phyloP scores from a whole-genome alignment of 2,888 invertebrate species.

The Sylvicola fuscatus region DNA sequence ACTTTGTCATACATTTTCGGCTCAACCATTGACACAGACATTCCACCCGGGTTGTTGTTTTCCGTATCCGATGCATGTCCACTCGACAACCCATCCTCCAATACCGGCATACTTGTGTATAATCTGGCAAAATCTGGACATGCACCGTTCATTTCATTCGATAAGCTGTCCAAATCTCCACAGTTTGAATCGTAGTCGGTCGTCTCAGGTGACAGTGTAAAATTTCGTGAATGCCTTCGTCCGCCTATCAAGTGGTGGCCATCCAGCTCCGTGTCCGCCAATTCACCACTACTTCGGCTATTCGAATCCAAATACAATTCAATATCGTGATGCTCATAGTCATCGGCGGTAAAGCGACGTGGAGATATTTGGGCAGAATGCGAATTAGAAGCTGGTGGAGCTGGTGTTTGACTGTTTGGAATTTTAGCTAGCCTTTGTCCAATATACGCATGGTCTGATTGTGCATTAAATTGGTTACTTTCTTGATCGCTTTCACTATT shows the following conservation, averaged over 20 bases:
- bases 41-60: slow-evolving; percentile 56
- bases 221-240: slow-evolving; percentile 45
- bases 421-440: slow-evolving; percentile 7
- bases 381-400: background rate
- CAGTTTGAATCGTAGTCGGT: slow-evolving; percentile 80
- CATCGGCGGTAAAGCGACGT: background rate
- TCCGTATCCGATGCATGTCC: slow-evolving; percentile 87
- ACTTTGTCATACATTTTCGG: background rate
- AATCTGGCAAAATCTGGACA: slow-evolving; percentile 39
- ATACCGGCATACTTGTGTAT: slow-evolving; percentile 68
- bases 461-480: too few species aligned
- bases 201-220: slow-evolving; percentile 78
- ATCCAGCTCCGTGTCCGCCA: slow-evolving; percentile 20
- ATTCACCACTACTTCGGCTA: slow-evolving; percentile 24
- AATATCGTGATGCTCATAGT: slow-evolving; percentile 15
- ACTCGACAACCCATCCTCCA: slow-evolving; percentile 86
- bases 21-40: slow-evolving; percentile 18
- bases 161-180: slow-evolving; percentile 57
- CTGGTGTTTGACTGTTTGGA: slow-evolving; percentile 1
- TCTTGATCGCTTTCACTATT: background rate
- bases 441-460: slow-evolving; percentile 5
- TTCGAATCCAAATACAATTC: slow-evolving; percentile 25
- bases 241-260: slow-evolving; percentile 13
- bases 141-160: slow-evolving; percentile 29
- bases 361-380: background rate